Percentiles rank a stretch among this genome's conserved stretches.
These are phyloP conservation scores for Pocillopora damicornis DNA, from an alignment of 64 coral and sea anemone species.

Conservation along the genomic window DNA sequence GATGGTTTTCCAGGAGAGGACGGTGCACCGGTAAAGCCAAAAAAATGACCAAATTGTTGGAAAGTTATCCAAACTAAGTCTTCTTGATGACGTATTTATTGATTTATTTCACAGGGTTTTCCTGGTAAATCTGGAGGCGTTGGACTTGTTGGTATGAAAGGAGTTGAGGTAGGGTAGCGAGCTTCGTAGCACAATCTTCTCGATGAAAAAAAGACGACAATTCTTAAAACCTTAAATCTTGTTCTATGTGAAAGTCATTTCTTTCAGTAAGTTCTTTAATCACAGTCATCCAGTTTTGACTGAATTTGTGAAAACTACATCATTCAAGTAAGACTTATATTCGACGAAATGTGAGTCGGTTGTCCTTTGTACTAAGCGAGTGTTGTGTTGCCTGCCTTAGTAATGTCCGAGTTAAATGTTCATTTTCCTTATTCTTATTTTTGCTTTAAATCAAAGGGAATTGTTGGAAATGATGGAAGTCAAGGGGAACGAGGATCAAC, in stretches of 20 bases:
- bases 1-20: constrained; percentile 16
- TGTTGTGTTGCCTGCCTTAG: too few species aligned
- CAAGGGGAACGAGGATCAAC: neutral
- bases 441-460: neutral
- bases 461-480: constrained; percentile 5
- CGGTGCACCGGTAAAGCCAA: neutral
- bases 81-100: neutral
- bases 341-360: too few species aligned
- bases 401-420: neutral
- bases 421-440: too few species aligned
- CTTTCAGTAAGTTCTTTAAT: too few species aligned
- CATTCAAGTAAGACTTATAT: too few species aligned
- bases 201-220: too few species aligned
- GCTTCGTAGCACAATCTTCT: neutral
- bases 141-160: constrained; percentile 17
- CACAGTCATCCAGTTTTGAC: too few species aligned
- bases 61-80: neutral
- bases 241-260: too few species aligned
- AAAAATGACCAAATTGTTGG: too few species aligned
- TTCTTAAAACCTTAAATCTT: too few species aligned
- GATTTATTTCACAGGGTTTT: neutral
- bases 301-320: too few species aligned
- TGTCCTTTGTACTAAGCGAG: too few species aligned
- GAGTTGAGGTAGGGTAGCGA: neutral
- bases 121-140: neutral